phyloP scores from a whole-genome alignment of 2,888 invertebrate genomes.

The Dicranocentrus wangi region DNA sequence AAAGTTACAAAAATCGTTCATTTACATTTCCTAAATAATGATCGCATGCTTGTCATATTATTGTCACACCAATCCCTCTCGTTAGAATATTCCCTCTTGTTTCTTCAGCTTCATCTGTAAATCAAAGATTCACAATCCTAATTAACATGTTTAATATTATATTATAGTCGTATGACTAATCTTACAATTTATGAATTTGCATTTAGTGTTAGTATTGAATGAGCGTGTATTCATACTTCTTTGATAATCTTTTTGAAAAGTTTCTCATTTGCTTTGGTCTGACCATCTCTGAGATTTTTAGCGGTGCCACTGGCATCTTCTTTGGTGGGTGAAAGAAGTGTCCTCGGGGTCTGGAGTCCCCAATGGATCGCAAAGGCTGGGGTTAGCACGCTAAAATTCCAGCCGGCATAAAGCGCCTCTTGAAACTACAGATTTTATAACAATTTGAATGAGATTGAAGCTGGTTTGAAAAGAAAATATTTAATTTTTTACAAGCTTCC shows the following conservation, averaged over 20 bases:
- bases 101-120: background rate
- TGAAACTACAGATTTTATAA: too few species aligned
- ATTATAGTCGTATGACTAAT: too few species aligned
- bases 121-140: background rate
- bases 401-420: constrained; percentile 38
- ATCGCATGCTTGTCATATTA: too few species aligned
- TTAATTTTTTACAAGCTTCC: too few species aligned
- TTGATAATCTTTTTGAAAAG: constrained; percentile 30
- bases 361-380: constrained; percentile 50
- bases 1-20: too few species aligned
- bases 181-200: background rate
- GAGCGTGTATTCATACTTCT: constrained; percentile 14
- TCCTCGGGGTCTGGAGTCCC: constrained; percentile 40
- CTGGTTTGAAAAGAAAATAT: too few species aligned
- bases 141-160: background rate
- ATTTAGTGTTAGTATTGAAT: background rate
- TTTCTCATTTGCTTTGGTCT: constrained; percentile 17
- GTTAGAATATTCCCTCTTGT: constrained; percentile 4
- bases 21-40: too few species aligned
- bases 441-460: too few species aligned
- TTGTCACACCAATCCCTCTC: too few species aligned
- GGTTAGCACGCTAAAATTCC: constrained; percentile 58
- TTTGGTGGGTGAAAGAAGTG: constrained; percentile 17
- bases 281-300: constrained; percentile 17
- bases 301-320: background rate